Percentiles rank a stretch among this genome's conserved stretches.
phyloP scores from a whole-genome alignment of 2,113 vertebrate genomes.

The Brachypodius melanocephalos region DNA sequence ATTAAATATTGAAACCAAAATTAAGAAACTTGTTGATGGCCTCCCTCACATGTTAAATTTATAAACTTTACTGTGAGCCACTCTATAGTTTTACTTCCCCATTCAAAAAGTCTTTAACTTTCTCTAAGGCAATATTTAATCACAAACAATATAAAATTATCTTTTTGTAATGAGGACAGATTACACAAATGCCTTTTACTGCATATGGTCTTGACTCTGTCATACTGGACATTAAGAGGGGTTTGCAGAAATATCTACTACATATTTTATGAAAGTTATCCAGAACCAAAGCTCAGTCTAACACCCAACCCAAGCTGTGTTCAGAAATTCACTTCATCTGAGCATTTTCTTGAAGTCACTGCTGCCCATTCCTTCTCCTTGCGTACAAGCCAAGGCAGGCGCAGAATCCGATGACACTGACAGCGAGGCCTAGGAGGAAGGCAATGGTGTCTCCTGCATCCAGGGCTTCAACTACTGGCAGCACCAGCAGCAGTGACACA shows the following conservation, averaged over 20 bases:
- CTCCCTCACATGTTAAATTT: neutral
- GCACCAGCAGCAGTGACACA: slow-evolving; percentile 65
- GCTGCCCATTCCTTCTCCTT: slow-evolving; percentile 79
- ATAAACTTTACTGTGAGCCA: neutral
- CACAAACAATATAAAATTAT: slow-evolving; percentile 2
- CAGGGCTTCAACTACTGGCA: slow-evolving; percentile 82
- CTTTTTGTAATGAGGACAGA: neutral
- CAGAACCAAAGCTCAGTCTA: neutral
- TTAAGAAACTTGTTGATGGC: neutral
- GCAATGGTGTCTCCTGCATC: slow-evolving; percentile 86
- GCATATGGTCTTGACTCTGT: neutral
- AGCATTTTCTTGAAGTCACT: slow-evolving; percentile 65
- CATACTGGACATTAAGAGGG: neutral
- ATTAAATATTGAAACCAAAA: neutral
- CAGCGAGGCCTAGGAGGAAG: slow-evolving; percentile 78
- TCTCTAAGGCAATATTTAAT: slow-evolving; percentile 7
- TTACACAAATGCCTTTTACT: neutral
- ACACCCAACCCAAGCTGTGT: neutral
- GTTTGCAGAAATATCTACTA: neutral
- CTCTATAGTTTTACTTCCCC: neutral
- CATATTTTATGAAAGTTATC: neutral
- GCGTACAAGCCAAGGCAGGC: slow-evolving; percentile 90
- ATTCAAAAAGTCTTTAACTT: neutral
- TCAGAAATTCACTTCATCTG: neutral
- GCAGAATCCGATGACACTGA: slow-evolving; percentile 84